Conservation (phyloP, 2,888 invertebrate genomes). For the Philaethria dido region DNA sequence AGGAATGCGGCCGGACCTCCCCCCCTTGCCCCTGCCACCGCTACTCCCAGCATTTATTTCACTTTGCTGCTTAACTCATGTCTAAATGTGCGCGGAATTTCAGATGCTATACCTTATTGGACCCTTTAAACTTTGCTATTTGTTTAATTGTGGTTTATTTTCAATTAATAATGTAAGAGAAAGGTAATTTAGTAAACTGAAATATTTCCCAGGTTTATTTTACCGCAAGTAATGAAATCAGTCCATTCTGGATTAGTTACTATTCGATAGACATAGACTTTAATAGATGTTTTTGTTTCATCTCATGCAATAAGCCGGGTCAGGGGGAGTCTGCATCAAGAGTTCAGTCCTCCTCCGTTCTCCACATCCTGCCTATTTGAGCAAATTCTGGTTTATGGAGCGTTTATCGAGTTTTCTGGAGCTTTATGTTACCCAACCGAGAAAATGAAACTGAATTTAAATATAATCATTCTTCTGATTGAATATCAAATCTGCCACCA, state of each 20-base stretch:
- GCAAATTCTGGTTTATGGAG: no score
- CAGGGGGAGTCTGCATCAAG: background rate
- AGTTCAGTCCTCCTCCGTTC: no score
- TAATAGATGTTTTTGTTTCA: background rate
- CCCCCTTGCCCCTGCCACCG: slow-evolving; percentile 40
- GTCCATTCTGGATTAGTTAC: background rate
- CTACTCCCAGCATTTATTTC: slow-evolving; percentile 49
- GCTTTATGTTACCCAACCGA: no score
- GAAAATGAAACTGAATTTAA: background rate
- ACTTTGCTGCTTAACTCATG: slow-evolving; percentile 47
- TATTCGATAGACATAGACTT: background rate
- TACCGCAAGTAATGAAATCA: background rate
- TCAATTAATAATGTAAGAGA: background rate
- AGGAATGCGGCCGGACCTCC: slow-evolving; percentile 76
- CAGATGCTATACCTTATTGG: slow-evolving; percentile 37
- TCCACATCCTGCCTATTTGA: no score
- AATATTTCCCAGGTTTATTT: background rate
- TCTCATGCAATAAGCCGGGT: background rate
- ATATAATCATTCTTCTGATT: no score
- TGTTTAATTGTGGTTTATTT: slow-evolving; percentile 6
- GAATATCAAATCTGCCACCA: no score
- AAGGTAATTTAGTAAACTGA: background rate
- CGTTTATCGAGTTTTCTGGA: no score
- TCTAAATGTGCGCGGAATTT: slow-evolving; percentile 44
- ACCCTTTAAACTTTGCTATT: slow-evolving; percentile 24